These are phyloP conservation scores for Hirundo rustica DNA, from an alignment of 2,797 vertebrate species.

Conservation along the genomic window DNA sequence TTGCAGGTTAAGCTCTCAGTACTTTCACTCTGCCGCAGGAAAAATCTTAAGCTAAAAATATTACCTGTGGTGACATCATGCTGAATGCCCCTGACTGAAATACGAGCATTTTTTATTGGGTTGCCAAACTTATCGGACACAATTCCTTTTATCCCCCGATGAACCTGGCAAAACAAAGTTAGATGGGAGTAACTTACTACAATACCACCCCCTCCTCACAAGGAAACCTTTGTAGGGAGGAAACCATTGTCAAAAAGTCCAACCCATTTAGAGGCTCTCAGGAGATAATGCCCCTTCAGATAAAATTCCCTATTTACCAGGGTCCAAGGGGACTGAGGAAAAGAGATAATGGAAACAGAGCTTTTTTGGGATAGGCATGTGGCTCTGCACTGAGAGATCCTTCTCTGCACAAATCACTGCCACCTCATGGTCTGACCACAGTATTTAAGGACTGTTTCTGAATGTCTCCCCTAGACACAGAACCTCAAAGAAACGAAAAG, in stretches of 20 bases:
- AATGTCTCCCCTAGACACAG: not conserved
- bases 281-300: not conserved
- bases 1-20: not conserved
- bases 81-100: slow-evolving; percentile 87
- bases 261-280: not conserved
- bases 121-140: slow-evolving; percentile 87
- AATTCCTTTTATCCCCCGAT: slow-evolving; percentile 92
- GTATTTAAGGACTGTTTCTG: not conserved
- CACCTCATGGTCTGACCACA: not conserved
- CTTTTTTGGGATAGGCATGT: not conserved
- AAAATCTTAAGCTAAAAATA: not conserved
- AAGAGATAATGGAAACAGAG: not conserved
- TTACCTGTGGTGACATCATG: slow-evolving; percentile 94
- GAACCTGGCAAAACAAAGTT: slow-evolving; percentile 79
- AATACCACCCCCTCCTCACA: not conserved
- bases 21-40: not conserved
- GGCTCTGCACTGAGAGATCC: not conserved
- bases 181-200: not conserved
- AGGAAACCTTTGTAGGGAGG: not conserved
- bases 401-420: not conserved
- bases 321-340: not conserved
- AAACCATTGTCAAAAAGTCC: not conserved
- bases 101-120: slow-evolving; percentile 87
- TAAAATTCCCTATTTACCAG: not conserved
- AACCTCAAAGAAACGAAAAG: not conserved